These are phyloP conservation scores for Riparia riparia DNA, from an alignment of 2,113 vertebrate genomes.

Conservation along the genomic window DNA sequence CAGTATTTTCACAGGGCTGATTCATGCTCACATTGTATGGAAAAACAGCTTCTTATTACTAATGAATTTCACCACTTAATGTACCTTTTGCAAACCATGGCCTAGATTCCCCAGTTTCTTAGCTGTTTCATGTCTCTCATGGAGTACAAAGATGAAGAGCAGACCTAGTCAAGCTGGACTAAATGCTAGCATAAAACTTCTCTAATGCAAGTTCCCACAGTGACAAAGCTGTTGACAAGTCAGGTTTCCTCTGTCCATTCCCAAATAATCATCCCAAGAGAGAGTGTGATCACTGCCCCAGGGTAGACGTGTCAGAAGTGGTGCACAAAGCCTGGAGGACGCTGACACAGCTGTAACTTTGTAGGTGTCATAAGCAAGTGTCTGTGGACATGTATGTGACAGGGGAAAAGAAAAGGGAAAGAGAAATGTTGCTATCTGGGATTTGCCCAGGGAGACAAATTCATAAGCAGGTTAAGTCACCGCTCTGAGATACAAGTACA, in stretches of 20 bases:
- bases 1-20: neutral
- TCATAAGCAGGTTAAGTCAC: neutral
- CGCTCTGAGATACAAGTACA: neutral
- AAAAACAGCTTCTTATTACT: neutral
- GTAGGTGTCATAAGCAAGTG: neutral
- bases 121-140: accelerated
- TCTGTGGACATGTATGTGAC: neutral
- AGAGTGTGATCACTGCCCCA: neutral
- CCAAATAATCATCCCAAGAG: neutral
- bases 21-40: neutral
- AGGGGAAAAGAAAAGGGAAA: neutral
- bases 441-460: neutral
- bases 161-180: neutral
- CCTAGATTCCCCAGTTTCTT: neutral
- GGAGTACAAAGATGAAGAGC: neutral
- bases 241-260: neutral
- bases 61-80: neutral
- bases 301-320: neutral
- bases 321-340: neutral
- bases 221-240: neutral
- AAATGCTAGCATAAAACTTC: neutral
- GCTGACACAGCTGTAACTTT: neutral
- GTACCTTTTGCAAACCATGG: neutral
- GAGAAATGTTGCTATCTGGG: neutral
- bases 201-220: neutral